These are phyloP conservation scores for Mugil cephalus DNA, from an alignment of 2,113 vertebrate genomes.

Conservation along the genomic window DNA sequence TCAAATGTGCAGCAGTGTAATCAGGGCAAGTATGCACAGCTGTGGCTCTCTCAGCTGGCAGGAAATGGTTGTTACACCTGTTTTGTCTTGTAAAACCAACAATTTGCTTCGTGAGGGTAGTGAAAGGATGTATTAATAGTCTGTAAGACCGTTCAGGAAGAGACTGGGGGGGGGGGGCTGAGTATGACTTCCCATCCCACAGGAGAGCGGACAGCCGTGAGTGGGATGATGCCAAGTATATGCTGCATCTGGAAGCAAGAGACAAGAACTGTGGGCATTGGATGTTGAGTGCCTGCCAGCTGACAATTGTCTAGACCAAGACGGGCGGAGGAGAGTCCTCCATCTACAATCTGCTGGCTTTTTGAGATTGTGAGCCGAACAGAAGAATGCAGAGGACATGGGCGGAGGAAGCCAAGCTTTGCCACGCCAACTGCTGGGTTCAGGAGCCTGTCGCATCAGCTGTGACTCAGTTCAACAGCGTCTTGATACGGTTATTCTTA, in stretches of 20 bases:
- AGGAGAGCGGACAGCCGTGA: constrained; percentile 47
- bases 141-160: constrained; percentile 44
- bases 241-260: constrained; percentile 68
- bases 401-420: constrained; percentile 38
- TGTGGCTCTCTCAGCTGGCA: constrained; percentile 58
- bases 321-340: constrained; percentile 64
- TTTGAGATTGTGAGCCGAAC: constrained; percentile 60
- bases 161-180: neutral
- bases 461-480: constrained; percentile 36
- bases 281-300: constrained; percentile 67
- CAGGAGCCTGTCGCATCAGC: constrained; percentile 60
- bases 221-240: constrained; percentile 63
- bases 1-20: constrained; percentile 28
- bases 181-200: constrained; percentile 33
- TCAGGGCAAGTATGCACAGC: constrained; percentile 44
- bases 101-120: constrained; percentile 50
- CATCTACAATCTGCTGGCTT: constrained; percentile 71
- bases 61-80: constrained; percentile 56
- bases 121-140: constrained; percentile 57
- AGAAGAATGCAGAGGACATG: constrained; percentile 55
- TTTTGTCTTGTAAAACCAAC: constrained; percentile 64
- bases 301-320: constrained; percentile 68
- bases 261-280: constrained; percentile 70
- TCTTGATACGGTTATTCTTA: constrained; percentile 23
- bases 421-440: constrained; percentile 48